A percentile compares a stretch with the other conserved stretches of the same genome.
These are phyloP conservation scores for Phragmatobia fuliginosa DNA, from an alignment of 2,888 invertebrate genomes.

Conservation along the genomic window DNA sequence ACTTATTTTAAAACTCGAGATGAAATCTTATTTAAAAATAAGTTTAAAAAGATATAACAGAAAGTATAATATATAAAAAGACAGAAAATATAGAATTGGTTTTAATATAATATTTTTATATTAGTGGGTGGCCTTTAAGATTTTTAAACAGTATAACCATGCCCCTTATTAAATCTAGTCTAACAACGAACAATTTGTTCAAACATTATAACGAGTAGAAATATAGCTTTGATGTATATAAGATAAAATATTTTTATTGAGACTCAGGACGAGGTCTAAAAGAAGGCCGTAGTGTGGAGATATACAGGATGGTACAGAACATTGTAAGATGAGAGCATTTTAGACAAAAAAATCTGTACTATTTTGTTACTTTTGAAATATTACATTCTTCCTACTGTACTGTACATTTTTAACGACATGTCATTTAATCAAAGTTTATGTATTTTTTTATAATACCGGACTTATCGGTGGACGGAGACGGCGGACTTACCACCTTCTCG, in stretches of 20 bases:
- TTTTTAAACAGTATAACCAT: conserved; percentile 8
- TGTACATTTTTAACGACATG: too few species aligned
- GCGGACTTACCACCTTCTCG: too few species aligned
- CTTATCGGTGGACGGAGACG: too few species aligned
- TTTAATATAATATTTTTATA: neutral
- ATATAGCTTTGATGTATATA: conserved; percentile 21
- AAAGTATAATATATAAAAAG: neutral
- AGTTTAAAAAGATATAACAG: neutral
- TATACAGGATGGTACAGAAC: neutral
- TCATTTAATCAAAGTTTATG: too few species aligned
- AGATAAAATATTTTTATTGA: neutral
- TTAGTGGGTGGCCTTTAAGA: neutral
- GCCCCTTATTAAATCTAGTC: conserved; percentile 35
- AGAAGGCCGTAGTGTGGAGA: neutral
- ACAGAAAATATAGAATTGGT: neutral
- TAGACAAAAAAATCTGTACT: too few species aligned
- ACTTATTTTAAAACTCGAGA: neutral
- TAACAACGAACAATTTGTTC: conserved; percentile 49
- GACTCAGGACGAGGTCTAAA: neutral
- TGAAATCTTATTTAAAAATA: neutral
- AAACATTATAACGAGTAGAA: conserved; percentile 27
- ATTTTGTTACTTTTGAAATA: too few species aligned
- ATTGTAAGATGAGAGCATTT: neutral
- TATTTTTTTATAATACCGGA: too few species aligned
- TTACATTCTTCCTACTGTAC: too few species aligned